Evolutionary conservation across 2,113 vertebrate genomes (phyloP).

Genomic region (Heliornis fulica): DNA sequence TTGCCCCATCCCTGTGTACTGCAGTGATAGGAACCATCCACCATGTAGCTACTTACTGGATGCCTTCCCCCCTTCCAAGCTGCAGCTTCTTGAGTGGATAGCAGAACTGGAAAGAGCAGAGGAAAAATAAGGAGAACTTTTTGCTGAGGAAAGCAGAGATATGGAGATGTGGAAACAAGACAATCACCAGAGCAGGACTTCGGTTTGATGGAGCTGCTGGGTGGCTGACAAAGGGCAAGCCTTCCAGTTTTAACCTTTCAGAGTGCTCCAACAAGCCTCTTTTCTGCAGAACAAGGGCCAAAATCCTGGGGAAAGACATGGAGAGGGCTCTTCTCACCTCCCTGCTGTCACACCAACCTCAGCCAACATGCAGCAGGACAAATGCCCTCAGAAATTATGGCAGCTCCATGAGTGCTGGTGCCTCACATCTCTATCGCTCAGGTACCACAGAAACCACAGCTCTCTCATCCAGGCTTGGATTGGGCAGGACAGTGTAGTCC

Average conservation of each 20-base stretch:
- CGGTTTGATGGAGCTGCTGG: not conserved
- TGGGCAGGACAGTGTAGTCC: fast-evolving
- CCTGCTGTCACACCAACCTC: not conserved
- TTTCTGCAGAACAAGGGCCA: not conserved
- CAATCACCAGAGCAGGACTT: not conserved
- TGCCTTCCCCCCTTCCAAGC: not conserved
- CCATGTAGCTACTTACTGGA: not conserved
- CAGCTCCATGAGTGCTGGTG: not conserved
- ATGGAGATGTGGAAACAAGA: not conserved
- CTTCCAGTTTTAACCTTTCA: not conserved
- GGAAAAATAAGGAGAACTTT: not conserved
- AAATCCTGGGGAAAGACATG: not conserved
- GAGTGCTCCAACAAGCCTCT: not conserved
- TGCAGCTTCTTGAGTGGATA: not conserved
- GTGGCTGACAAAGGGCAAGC: not conserved
- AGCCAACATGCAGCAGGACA: not conserved
- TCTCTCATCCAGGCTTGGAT: not conserved
- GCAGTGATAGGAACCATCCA: not conserved
- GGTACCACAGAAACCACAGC: not conserved
- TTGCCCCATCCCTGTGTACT: not conserved
- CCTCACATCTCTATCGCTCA: fast-evolving
- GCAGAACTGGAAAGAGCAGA: not conserved
- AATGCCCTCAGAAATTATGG: fast-evolving
- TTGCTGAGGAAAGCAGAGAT: not conserved
- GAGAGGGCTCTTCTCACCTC: not conserved